Evolutionary conservation across 2,888 invertebrate species (phyloP), one percentile per base, ranked within the genome.

Genomic region (Listrodromus nycthemerus): DNA sequence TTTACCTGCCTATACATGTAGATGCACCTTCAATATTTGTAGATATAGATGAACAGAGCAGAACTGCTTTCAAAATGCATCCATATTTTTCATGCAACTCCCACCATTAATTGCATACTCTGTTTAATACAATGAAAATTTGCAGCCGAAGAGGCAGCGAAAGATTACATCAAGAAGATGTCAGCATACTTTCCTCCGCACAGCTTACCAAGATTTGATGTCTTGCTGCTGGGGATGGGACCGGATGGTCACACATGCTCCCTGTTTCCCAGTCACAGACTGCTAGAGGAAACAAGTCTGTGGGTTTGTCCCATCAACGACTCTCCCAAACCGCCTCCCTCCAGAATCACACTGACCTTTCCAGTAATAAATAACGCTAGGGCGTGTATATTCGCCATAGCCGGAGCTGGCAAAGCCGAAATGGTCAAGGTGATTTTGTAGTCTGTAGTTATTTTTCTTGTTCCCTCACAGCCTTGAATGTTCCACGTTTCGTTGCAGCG

Each of bases 241-340:
- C 99, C 99, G 0, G 99, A 99, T 92, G 99, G 99, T 0, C 99
- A 99, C 93, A 99, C 99, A 0, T 99, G 99, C 91, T 99, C 99
- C 0, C 94, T 99, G 19, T 99, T 99, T 94, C 99, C 99, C 0
- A 96, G 95, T 0, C 97, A 98, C 92, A 93, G 94, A 0, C 92
- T 96, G 7, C 93, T 97, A 1, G 91, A 95, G 0, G 97, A 97
- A 91, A 94, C 92, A 0, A 92, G 92, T 0, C 93, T 95, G 66
- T 96, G 97, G 94, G 97, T 99, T 2, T 97, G 98, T 8, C 94
- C 97, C 0, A 97, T 99, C 82, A 95, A 95, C 0, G 97, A 99
- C 94, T 99, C 99, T 0, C 99, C 99, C 0, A 99, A 99, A 92
- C 99, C 99, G 21, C 99, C 99, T 0, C 96, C 98, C 0, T 94